A percentile compares a stretch with the other conserved stretches of the same genome.
These are phyloP conservation scores for Trichonephila clavipes DNA, from an alignment of 1,140 invertebrate species.

Conservation along the genomic window DNA sequence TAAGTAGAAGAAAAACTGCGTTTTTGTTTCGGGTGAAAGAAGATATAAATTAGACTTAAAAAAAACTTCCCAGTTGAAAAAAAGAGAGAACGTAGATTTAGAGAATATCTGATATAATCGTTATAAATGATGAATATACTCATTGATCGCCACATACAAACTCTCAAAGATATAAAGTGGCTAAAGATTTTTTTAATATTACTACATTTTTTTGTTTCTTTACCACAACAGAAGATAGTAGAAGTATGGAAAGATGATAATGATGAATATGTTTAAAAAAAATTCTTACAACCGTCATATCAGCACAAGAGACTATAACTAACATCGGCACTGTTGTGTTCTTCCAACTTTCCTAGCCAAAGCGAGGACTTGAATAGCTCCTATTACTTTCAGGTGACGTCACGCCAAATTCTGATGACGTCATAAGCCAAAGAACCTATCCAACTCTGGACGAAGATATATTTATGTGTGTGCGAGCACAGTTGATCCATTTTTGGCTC, in stretches of 20 bases:
- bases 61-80: slow-evolving; percentile 69
- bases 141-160: slow-evolving; percentile 53
- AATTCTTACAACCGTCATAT: slow-evolving; percentile 76
- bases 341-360: slow-evolving; percentile 77
- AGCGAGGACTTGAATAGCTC: slow-evolving; percentile 73
- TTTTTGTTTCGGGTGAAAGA: slow-evolving; percentile 55
- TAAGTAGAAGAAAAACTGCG: slow-evolving; percentile 56
- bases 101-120: slow-evolving; percentile 76
- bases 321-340: slow-evolving; percentile 77
- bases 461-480: slow-evolving; percentile 70
- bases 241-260: slow-evolving; percentile 56
- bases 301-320: slow-evolving; percentile 76
- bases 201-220: slow-evolving; percentile 62
- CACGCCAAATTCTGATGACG: slow-evolving; percentile 77
- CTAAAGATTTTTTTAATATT: slow-evolving; percentile 60
- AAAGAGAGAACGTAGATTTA: slow-evolving; percentile 76
- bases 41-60: slow-evolving; percentile 66
- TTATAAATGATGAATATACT: slow-evolving; percentile 49
- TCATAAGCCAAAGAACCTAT: slow-evolving; percentile 76
- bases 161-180: slow-evolving; percentile 57
- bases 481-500: slow-evolving; percentile 39
- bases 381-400: slow-evolving; percentile 72
- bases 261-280: slow-evolving; percentile 55
- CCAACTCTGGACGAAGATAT: slow-evolving; percentile 69
- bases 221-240: slow-evolving; percentile 67